Evolutionary conservation across 1,140 invertebrate species (phyloP).

Genomic region (Triops longicaudatus): DNA sequence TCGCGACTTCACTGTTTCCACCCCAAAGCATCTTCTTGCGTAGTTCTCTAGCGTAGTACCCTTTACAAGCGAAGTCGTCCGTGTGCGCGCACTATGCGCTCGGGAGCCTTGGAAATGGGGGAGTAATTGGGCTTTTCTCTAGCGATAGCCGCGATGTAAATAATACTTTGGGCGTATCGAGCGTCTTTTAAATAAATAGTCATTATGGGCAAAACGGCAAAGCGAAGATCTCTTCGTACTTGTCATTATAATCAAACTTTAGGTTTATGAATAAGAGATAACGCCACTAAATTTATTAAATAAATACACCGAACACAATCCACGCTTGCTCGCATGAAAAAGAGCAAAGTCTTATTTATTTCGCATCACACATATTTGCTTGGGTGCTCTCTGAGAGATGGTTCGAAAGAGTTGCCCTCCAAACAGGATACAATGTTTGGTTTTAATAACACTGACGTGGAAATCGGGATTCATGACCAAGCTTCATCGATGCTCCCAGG

Average conservation of each 20-base stretch:
- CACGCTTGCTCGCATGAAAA: no score
- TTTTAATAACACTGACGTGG: not conserved
- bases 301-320: no score
- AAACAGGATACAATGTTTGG: not conserved
- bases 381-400: not conserved
- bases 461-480: not conserved
- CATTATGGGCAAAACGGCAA: no score
- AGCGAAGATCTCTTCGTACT: no score
- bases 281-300: no score
- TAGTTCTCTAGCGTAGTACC: not conserved
- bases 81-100: constrained; percentile 4
- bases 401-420: not conserved
- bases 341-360: not conserved
- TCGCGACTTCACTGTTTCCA: not conserved
- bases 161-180: not conserved
- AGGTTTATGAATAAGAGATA: no score
- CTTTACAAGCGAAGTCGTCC: not conserved
- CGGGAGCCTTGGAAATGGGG: not conserved
- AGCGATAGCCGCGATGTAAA: not conserved
- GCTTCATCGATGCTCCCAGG: not conserved
- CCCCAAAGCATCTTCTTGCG: not conserved
- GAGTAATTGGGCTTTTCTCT: not conserved
- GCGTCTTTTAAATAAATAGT: not conserved
- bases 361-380: not conserved
- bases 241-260: no score